phyloP scores from a whole-genome alignment of 2,888 invertebrate species.

The Lottia scabra region DNA sequence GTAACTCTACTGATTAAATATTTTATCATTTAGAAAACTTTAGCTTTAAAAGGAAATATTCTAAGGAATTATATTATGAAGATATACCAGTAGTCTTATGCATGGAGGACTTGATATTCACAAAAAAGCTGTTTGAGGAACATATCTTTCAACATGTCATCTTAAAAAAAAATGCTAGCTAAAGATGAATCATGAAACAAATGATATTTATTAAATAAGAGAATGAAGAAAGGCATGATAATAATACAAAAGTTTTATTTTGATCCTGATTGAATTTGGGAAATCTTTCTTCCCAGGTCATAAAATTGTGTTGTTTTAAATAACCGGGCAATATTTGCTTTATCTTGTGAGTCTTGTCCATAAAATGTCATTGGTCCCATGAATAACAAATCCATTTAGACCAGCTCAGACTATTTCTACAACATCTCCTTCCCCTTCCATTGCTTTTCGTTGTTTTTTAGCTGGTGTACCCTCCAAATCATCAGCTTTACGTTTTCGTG shows the following conservation, averaged over 20 bases:
- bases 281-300: neutral
- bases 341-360: neutral
- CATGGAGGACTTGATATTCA: too few relatives aligned
- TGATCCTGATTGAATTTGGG: neutral
- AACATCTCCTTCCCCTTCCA: conserved; percentile 14
- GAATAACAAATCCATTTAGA: too few relatives aligned
- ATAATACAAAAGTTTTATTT: neutral
- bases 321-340: neutral
- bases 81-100: too few relatives aligned
- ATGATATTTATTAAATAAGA: neutral
- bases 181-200: too few relatives aligned
- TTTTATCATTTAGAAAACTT: too few relatives aligned
- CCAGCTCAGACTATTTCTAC: conserved; percentile 30
- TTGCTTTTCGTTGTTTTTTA: conserved; percentile 9
- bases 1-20: too few relatives aligned
- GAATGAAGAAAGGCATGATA: neutral
- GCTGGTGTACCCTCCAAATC: neutral
- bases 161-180: too few relatives aligned
- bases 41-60: too few relatives aligned
- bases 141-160: too few relatives aligned
- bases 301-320: neutral
- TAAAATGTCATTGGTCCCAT: conserved; percentile 5
- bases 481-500: conserved; percentile 11
- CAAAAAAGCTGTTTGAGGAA: too few relatives aligned
- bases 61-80: too few relatives aligned